Evolutionary conservation across 1,140 invertebrate species (phyloP), one percentile per base, ranked within the genome.

Genomic region (Phymorhynchus buccinoides): DNA sequence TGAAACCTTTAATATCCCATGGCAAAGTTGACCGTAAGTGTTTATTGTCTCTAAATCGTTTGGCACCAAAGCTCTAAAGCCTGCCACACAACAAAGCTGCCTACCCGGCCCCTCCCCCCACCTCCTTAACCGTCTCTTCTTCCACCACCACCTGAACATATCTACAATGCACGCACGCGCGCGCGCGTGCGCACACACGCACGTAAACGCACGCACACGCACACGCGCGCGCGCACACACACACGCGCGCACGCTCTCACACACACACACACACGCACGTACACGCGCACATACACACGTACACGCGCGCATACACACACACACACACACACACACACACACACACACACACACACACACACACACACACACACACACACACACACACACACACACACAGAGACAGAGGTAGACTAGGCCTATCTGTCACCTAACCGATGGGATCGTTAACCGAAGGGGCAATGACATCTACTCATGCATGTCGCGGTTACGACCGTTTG

Each of bases 201-300:
- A 77, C 75, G 39, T 35, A 37, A 30, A 77, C 73, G 39, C 73
- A 77, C 35, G n/a, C 73, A 42, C 73, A 7, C 73, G n/a, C 73
- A 32, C 73, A 77, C 73, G 32, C 41, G 39, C 73, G 27, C 73
- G 39, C 73, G 6, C 73, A 77, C 73, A 77, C 73, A 77, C 73
- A 77, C 73, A 22, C 73, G 4, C 73, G 32, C 73, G 1, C 73
- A 4, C 73, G 14, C 73, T 4, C 73, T 1, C 73, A 77, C 14
- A 77, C 39, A 42, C 35, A 42, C 73, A 37, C 39, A 77, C 73
- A 37, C 14, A 37, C 73, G 18, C 41, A 37, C 73, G 18, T 35
- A 42, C 73, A 16, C 73, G 18, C 14, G 18, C 73, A 37, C 41
- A 37, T 27, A 3, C 35, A 3, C 41, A 3, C 41, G 16, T 27